A percentile compares a stretch with the other conserved stretches of the same genome.
phyloP scores from a whole-genome alignment of 1,140 invertebrate species.

The Nilaparvata lugens region DNA sequence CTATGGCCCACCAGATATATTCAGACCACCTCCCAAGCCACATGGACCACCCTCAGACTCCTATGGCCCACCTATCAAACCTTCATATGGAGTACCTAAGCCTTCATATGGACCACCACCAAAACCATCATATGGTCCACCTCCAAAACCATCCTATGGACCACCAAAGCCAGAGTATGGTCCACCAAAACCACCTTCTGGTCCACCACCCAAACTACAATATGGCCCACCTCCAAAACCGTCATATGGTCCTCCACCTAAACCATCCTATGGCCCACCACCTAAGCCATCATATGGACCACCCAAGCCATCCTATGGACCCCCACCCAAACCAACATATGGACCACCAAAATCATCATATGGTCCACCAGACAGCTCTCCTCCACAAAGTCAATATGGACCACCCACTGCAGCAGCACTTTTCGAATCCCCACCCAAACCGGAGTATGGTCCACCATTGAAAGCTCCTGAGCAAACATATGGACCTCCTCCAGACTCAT shows the following conservation, averaged over 20 bases:
- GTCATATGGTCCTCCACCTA: conserved; percentile 33
- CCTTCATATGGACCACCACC: conserved; percentile 32
- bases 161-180: conserved; percentile 31
- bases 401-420: conserved; percentile 24
- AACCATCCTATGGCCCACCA: conserved; percentile 33
- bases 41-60: conserved; percentile 30
- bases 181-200: conserved; percentile 25
- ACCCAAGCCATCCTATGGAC: conserved; percentile 32
- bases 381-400: conserved; percentile 27
- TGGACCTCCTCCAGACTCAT: conserved; percentile 39
- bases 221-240: conserved; percentile 36
- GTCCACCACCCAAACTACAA: conserved; percentile 37
- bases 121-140: conserved; percentile 26
- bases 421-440: conserved; percentile 20
- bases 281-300: conserved; percentile 28
- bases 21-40: conserved; percentile 33
- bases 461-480: conserved; percentile 20
- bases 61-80: conserved; percentile 25
- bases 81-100: conserved; percentile 31
- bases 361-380: conserved; percentile 16
- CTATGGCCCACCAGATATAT: conserved; percentile 30
- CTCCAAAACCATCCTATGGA: conserved; percentile 26
- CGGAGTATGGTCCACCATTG: conserved; percentile 28
- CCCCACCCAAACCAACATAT: conserved; percentile 42
- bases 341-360: conserved; percentile 33